Evolutionary conservation across 2,797 vertebrate genomes (phyloP).

Genomic region (Myotis vivesi): DNA sequence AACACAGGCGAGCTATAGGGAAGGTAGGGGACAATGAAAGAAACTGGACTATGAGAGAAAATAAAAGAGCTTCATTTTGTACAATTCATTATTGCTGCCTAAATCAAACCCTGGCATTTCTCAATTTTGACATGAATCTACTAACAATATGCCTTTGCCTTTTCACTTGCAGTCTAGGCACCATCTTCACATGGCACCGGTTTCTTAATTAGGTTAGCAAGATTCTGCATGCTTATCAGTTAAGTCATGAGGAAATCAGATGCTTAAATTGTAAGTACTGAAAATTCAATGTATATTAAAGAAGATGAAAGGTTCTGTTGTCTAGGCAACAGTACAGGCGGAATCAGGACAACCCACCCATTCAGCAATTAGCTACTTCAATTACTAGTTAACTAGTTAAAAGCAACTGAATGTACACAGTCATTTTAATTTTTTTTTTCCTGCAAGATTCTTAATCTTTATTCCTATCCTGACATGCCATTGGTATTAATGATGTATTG

Average conservation of each 20-base stretch:
- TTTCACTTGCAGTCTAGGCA: background rate
- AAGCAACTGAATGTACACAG: background rate
- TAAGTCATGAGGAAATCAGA: slow-evolving; percentile 44
- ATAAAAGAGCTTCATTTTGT: background rate
- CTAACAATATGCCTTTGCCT: background rate
- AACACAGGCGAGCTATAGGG: background rate
- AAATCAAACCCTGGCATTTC: background rate
- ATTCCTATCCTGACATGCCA: background rate
- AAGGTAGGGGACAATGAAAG: background rate
- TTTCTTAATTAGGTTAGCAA: slow-evolving; percentile 45
- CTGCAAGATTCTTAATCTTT: background rate
- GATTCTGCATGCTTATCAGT: background rate
- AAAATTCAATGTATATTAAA: slow-evolving; percentile 17
- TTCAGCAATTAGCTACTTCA: slow-evolving; percentile 58
- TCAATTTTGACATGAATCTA: background rate
- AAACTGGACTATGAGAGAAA: background rate
- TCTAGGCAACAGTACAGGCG: slow-evolving; percentile 34
- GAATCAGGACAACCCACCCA: slow-evolving; percentile 29
- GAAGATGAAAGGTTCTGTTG: slow-evolving; percentile 49
- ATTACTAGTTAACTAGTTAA: slow-evolving; percentile 58
- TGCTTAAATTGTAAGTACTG: background rate
- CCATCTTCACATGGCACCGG: background rate
- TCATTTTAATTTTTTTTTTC: slow-evolving; percentile 34
- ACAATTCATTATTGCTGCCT: background rate
- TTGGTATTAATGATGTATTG: too few species aligned